These are phyloP conservation scores for Colletes gigas DNA, from an alignment of 1,140 invertebrate genomes.

Conservation along the genomic window DNA sequence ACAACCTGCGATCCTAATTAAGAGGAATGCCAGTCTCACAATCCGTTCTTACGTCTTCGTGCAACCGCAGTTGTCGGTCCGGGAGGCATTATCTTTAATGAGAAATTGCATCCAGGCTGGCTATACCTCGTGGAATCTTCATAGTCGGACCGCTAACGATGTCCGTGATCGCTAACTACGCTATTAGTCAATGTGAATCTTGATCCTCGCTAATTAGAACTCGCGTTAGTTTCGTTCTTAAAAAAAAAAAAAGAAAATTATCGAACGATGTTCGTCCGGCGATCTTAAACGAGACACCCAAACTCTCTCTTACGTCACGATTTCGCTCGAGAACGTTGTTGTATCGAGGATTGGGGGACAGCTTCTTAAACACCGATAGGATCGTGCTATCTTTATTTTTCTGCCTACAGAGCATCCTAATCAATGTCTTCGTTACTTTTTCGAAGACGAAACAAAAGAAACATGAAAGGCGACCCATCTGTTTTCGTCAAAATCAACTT, in stretches of 20 bases:
- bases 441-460: too few relatives aligned
- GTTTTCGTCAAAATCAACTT: too few relatives aligned
- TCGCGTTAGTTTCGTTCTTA: not conserved
- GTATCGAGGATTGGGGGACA: too few relatives aligned
- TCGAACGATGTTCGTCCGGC: too few relatives aligned
- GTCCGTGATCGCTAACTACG: not conserved
- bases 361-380: too few relatives aligned
- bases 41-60: conserved; percentile 55
- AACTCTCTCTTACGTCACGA: not conserved
- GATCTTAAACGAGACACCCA: not conserved
- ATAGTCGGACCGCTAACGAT: conserved; percentile 17
- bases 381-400: too few relatives aligned
- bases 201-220: conserved; percentile 27
- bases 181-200: conserved; percentile 44
- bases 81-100: conserved; percentile 62
- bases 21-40: conserved; percentile 57
- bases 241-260: too few relatives aligned
- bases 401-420: too few relatives aligned
- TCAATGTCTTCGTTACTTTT: too few relatives aligned
- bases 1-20: conserved; percentile 55
- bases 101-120: conserved; percentile 57
- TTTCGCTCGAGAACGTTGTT: too few relatives aligned
- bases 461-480: too few relatives aligned
- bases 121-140: conserved; percentile 37
- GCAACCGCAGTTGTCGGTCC: conserved; percentile 48